Base-by-base conservation (phyloP, 2,797 vertebrate genomes). In the Pteronotus mesoamericanus region DNA sequence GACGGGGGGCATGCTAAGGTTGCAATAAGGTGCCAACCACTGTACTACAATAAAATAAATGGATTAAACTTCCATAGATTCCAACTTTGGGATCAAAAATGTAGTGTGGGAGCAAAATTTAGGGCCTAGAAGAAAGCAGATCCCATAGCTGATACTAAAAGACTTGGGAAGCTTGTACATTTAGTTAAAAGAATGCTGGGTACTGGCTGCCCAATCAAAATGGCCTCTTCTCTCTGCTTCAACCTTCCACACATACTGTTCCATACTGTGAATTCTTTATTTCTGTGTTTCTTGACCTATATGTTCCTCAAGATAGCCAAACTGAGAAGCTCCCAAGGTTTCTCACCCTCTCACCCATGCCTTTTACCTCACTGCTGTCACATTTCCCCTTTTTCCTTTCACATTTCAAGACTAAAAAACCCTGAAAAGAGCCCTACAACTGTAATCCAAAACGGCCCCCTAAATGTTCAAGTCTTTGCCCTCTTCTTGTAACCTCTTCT, bases 1-100 rank as follows among this genome's bases (percentile, higher is more conserved):
- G 0, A 32, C 1, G 22, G 14, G 15, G 19, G 46, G 3, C 37
- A 84, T 21, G n/a, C 22, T 24, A 48, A 22, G 2, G 9, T 24
- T 39, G 3, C 77, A 80, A 48, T 86, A 74, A 82, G 12, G 3
- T 15, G 8, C 9, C 68, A 71, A 9, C 6, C 12, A 7, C 88
- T 71, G 5, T 19, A 19, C 68, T 51, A 71, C 14, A 61, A 22
- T 34, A 55, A 34, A 68, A 15, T 39, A 53, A 72, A 39, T 26
- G 29, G 39, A 68, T 86, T 86, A 29, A 26, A 32, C 48, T 85
- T 92, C 75, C 32, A 37, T 44, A 16, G n/a, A 46, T 44, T 61
- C 22, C 15, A 42, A 77, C 22, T 32, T 24, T 72, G n/a, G 16
- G 2, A 12, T 86, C 86, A 77, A 32, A 22, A 88, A 75, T 2